Conservation (phyloP, 2,113 vertebrate genomes). For the Pan troglodytes region NHGRI_mPanTro3-v2.1_pri NC_072409.2:31651001-31651500, state of each 20-base stretch:
- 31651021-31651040: background rate
- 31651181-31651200: background rate
- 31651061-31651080: background rate
- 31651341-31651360: background rate
- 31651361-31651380: background rate
- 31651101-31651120: background rate
- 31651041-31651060: background rate
- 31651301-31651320: background rate
- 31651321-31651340: background rate
- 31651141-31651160: background rate
- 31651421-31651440: background rate
- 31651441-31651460: background rate
- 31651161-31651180: background rate
- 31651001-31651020: background rate
- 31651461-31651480: constrained; percentile 1
- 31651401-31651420: background rate
- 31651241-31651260: background rate
- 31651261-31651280: background rate
- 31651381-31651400: background rate
- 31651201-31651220: background rate
- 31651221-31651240: background rate
- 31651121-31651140: background rate
- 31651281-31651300: background rate
- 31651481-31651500: constrained; percentile 9
- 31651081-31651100: background rate